These are phyloP conservation scores for Pyrrhosoma nymphula DNA, from an alignment of 2,888 invertebrate genomes.

Conservation along the genomic window DNA sequence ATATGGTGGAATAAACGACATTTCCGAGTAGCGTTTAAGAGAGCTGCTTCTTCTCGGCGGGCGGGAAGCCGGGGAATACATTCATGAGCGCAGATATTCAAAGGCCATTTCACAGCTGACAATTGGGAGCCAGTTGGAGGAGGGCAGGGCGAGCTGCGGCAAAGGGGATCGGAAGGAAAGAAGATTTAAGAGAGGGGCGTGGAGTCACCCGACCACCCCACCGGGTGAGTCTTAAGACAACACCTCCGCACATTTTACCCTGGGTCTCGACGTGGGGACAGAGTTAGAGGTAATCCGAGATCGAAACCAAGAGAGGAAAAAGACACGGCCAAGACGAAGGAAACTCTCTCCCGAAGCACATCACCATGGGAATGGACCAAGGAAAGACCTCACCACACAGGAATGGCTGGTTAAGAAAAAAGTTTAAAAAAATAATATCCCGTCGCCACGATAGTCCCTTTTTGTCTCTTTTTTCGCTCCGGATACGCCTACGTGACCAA, in stretches of 20 bases:
- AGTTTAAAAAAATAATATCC: conserved; percentile 27
- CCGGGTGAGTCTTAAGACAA: no score
- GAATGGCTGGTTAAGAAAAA: conserved; percentile 69
- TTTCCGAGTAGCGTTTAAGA: neutral
- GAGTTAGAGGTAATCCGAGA: neutral
- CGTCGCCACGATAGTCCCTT: neutral
- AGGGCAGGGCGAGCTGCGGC: neutral
- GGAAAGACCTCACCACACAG: neutral
- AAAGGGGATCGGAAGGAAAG: neutral
- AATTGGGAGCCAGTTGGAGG: neutral
- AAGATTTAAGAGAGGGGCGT: neutral
- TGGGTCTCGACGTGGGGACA: neutral
- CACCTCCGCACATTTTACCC: neutral
- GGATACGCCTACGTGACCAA: neutral
- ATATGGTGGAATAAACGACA: neutral
- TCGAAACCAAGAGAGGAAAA: neutral
- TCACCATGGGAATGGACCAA: neutral
- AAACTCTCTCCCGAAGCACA: neutral
- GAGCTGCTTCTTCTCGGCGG: neutral
- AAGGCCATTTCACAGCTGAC: neutral
- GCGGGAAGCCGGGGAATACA: neutral
- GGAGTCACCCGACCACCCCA: no score
- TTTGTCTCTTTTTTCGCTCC: neutral
- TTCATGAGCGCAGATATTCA: neutral
- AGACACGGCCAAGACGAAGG: neutral